Base-by-base conservation (phyloP, 2,113 vertebrate species). In the Coptodon rendalli region DNA sequence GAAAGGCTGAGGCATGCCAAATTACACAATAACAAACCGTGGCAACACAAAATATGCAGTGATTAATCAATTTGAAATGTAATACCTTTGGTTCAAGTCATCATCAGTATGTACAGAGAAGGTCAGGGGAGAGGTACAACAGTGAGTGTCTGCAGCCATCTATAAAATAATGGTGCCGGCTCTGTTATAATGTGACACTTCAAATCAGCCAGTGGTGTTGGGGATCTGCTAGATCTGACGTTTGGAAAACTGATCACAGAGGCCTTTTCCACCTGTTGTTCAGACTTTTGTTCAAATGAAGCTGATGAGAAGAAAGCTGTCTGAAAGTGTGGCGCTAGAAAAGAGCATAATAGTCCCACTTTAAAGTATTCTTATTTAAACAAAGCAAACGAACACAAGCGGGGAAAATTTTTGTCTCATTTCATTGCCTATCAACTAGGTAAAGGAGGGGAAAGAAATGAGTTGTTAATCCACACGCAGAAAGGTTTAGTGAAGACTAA, bases 221-320 rank as follows among this genome's bases (percentile, higher is more conserved):
- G 59, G 59, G 31, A 36, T 63, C 31, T 63, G 59, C 31, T 66
- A n/a, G 31, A 36, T 66, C 17, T 66, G 17, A 66, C 1, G 4
- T 63, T 63, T 66, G 61, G 59, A 63, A 63, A 63, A 63, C 17
- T 63, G 68, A 48, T 48, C 40, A 27, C 40, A 73, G 14, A 45
- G 43, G 6, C 43, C 9, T 17, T 45, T 17, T 43, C 24, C 43
- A 50, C 71, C 2, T 50, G 1, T 48, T 50, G 71, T 50, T 76
- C 14, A 50, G 2, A 12, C 43, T 50, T 78, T 78, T 48, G 50
- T 76, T 19, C 17, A 1, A 48, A 43, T 76, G 71, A 29, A 12
- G 22, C 40, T 17, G 40, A 27, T 48, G 22, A 48, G 24, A 17
- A 45, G 68, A 73, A 73, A 45, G 68, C 40, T 45, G 14, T 3